Conservation (phyloP, 2,888 invertebrate species). For the Caenorhabditis sp. region DNA sequence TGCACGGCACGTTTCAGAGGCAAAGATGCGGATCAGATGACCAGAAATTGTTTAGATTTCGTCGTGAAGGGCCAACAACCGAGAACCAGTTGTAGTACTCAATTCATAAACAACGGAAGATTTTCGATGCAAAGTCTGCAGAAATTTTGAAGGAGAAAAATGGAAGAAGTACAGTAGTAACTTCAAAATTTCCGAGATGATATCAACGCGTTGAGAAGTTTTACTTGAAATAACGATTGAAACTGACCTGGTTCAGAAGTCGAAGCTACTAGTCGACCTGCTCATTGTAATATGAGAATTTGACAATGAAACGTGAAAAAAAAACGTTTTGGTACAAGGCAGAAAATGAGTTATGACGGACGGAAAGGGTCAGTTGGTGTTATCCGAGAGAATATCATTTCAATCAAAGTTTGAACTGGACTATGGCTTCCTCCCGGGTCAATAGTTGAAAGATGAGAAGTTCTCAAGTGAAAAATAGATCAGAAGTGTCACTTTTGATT, state of each 20-base stretch:
- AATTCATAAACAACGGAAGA: constrained; percentile 52
- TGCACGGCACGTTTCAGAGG: background rate
- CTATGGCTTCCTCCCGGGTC: background rate
- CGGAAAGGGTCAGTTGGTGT: background rate
- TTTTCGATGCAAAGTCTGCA: too few relatives aligned
- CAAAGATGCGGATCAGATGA: constrained; percentile 35
- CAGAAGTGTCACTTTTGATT: background rate
- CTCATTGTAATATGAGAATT: too few relatives aligned
- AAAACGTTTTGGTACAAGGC: too few relatives aligned
- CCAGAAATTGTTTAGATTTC: constrained; percentile 51
- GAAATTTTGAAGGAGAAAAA: too few relatives aligned
- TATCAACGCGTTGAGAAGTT: too few relatives aligned
- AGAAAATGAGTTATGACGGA: too few relatives aligned
- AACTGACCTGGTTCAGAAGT: too few relatives aligned
- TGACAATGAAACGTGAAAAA: too few relatives aligned
- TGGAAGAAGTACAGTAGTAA: too few relatives aligned
- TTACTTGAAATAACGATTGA: too few relatives aligned
- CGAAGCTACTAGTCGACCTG: too few relatives aligned
- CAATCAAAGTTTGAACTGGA: constrained; percentile 1
- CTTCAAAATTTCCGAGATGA: too few relatives aligned
- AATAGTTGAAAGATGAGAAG: constrained; percentile 1
- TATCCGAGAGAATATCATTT: background rate
- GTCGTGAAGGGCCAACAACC: constrained; percentile 38
- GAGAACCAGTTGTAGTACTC: constrained; percentile 55
- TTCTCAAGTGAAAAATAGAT: background rate